A percentile compares a stretch with the other conserved stretches of the same genome.
Conservation (phyloP, 2,797 vertebrate genomes). For the Chaenodraco wilsoni region DNA sequence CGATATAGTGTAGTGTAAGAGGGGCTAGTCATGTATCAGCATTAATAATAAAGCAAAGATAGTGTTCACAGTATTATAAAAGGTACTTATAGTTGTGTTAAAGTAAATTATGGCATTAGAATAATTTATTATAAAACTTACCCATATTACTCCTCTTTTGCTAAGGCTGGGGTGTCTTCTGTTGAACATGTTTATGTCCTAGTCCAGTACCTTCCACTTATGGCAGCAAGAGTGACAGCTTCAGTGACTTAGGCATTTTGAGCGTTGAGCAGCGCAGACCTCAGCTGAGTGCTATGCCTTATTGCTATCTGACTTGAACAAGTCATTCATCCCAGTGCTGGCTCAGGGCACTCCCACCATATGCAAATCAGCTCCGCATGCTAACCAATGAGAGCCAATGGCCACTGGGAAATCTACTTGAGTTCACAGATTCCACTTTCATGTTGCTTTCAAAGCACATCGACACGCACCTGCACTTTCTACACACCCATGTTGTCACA, state of each 20-base stretch:
- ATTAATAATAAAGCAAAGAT: not conserved
- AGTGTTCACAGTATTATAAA: conserved; percentile 7
- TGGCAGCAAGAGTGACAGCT: conserved; percentile 63
- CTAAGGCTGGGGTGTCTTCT: conserved; percentile 69
- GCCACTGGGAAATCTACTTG: conserved; percentile 48
- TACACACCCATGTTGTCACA: conserved; percentile 38
- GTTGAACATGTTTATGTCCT: conserved; percentile 83
- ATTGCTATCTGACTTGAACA: conserved; percentile 79
- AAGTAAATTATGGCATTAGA: conserved; percentile 38
- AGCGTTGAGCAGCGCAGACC: conserved; percentile 68
- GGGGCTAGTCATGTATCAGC: not conserved
- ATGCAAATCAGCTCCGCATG: conserved; percentile 77
- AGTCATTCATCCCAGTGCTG: conserved; percentile 81
- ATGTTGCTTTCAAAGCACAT: conserved; percentile 20
- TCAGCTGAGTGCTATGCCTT: conserved; percentile 76
- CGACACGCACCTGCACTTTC: conserved; percentile 41
- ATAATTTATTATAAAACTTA: conserved; percentile 70
- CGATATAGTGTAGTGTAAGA: not conserved
- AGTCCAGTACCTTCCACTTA: conserved; percentile 71
- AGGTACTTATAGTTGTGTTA: conserved; percentile 1
- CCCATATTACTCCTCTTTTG: conserved; percentile 81
- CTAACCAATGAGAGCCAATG: conserved; percentile 76
- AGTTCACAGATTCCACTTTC: conserved; percentile 59
- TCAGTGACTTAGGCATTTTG: conserved; percentile 78
- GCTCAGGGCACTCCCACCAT: conserved; percentile 80